Evolutionary conservation across 1,140 invertebrate genomes (phyloP), one percentile per base, ranked within the genome.

Genomic region (Hylaeus anthracinus): DNA sequence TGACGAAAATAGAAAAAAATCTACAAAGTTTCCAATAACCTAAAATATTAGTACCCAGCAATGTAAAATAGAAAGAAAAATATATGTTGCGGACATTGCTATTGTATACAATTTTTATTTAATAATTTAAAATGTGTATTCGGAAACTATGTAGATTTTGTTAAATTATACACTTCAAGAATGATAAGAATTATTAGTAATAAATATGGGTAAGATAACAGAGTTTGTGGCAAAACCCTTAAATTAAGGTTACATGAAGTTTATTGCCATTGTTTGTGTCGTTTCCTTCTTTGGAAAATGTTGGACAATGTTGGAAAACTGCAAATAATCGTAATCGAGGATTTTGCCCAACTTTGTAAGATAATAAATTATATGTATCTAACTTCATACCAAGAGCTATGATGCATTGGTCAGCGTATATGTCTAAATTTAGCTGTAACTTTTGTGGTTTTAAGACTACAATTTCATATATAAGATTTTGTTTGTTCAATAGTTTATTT

Each of bases 351-450:
- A 48, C 8, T 6, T 48, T 77, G 64, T 83, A 83, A 39, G 82
- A 88, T 79, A 89, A 92, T 87, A 90, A 90, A 91, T 90, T 90
- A 91, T 90, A 89, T 89, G 88, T 88, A 90, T 89, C 88, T 70
- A 90, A 86, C 75, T 86, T 87, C 61, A 90, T 87, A 90, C 90
- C 91, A 91, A 93, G 84, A 83, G 89, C 90, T 87, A 88, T 82
- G 88, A 90, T 88, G 89, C 90, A 89, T 93, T 92, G 91, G 91
- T 91, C 90, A 92, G 91, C 92, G 93, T 94, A 92, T 92, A 92
- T 93, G 92, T 93, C 92, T 93, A 93, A 93, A 93, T 92, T 91
- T 93, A 93, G 89, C 84, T 90, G 74, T 93, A 93, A 89, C 90
- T 90, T 91, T 80, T 90, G 88, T 92, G 93, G 87, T 90, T 90